phyloP scores from a whole-genome alignment of 92 coral and sea anemone species.

The Hydrozoanthus gracilis region DNA sequence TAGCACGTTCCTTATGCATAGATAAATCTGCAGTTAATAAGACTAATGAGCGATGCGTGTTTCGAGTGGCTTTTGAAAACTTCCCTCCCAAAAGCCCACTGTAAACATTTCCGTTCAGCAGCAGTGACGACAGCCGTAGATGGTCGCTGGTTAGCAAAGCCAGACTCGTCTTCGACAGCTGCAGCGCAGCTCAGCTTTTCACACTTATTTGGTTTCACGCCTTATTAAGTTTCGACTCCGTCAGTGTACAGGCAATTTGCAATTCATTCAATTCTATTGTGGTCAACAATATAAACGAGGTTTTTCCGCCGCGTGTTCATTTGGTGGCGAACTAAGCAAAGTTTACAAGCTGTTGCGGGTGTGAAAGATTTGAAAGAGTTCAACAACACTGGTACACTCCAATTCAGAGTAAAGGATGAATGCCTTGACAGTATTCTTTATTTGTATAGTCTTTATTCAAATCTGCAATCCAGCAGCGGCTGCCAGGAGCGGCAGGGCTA shows the following conservation, averaged over 20 bases:
- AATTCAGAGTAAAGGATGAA: constrained; percentile 18
- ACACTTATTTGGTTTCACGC: constrained; percentile 44
- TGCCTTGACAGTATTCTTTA: background rate
- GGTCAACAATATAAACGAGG: constrained; percentile 12
- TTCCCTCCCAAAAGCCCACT: constrained; percentile 16
- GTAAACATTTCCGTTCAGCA: constrained; percentile 37
- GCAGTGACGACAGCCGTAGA: background rate
- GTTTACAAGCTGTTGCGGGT: background rate
- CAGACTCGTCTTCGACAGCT: constrained; percentile 15
- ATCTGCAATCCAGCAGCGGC: background rate
- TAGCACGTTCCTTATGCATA: constrained; percentile 36
- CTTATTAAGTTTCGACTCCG: constrained; percentile 24
- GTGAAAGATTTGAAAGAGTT: background rate
- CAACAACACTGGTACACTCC: background rate
- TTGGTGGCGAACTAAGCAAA: background rate
- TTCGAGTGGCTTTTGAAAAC: constrained; percentile 13
- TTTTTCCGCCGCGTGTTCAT: constrained; percentile 1
- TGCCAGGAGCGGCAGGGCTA: background rate
- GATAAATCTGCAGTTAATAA: constrained; percentile 22
- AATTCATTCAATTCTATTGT: constrained; percentile 33
- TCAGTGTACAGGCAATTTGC: constrained; percentile 28
- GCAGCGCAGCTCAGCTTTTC: constrained; percentile 26
- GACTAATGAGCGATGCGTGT: background rate
- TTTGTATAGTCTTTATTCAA: background rate
- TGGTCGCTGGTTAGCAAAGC: background rate